Conservation (phyloP, 2,113 vertebrate species). For the Pseudolaguvia tuberculata region DNA sequence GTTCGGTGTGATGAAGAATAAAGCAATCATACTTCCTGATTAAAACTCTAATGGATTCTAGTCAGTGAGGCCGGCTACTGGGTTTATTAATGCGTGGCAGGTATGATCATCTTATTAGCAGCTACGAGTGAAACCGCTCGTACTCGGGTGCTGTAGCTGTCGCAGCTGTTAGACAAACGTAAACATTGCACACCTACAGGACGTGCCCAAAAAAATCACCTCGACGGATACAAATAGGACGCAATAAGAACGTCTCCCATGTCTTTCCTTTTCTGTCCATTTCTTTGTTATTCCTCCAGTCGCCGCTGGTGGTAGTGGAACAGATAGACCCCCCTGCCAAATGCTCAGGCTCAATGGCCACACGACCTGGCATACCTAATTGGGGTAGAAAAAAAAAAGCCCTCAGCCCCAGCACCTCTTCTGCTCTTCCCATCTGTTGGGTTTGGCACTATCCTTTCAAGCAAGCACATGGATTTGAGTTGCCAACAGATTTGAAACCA, state of each 20-base stretch:
- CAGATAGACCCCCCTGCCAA: slow-evolving; percentile 30
- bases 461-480: slow-evolving; percentile 37
- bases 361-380: slow-evolving; percentile 22
- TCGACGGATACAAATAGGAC: background rate
- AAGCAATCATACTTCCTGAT: slow-evolving; percentile 79
- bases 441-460: slow-evolving; percentile 46
- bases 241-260: background rate
- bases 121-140: slow-evolving; percentile 42
- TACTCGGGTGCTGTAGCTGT: background rate
- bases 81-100: slow-evolving; percentile 70
- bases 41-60: slow-evolving; percentile 77
- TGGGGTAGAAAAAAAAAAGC: background rate
- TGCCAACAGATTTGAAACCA: slow-evolving; percentile 38
- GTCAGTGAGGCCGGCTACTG: slow-evolving; percentile 61
- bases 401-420: slow-evolving; percentile 32
- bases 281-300: background rate
- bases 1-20: slow-evolving; percentile 68
- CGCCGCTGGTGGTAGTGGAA: slow-evolving; percentile 9
- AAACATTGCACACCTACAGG: background rate
- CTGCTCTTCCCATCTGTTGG: slow-evolving; percentile 56
- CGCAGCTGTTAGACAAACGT: background rate
- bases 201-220: background rate
- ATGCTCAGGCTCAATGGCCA: slow-evolving; percentile 32
- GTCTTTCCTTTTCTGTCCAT: background rate
- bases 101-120: slow-evolving; percentile 68